These are phyloP conservation scores for Teleogryllus occipitalis DNA, from an alignment of 1,140 invertebrate genomes.

Conservation along the genomic window DNA sequence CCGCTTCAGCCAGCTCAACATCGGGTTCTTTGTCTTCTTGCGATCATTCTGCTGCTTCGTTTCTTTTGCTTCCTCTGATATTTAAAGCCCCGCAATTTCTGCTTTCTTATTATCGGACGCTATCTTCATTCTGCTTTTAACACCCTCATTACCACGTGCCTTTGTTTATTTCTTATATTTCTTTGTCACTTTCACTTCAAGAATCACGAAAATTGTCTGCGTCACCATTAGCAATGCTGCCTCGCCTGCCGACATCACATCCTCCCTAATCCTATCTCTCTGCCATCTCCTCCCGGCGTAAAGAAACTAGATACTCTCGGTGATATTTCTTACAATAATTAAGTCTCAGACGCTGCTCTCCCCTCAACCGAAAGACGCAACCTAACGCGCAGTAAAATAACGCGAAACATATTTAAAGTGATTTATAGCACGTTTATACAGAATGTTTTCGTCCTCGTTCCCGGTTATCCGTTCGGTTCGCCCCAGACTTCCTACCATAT, in stretches of 20 bases:
- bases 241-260: not conserved
- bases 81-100: too few species aligned
- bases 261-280: not conserved
- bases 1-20: too few species aligned
- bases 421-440: not conserved
- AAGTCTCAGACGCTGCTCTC: not conserved
- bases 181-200: too few species aligned
- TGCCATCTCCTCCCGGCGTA: not conserved
- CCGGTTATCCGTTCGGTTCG: not conserved
- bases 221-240: too few species aligned
- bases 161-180: too few species aligned
- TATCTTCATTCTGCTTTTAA: too few species aligned
- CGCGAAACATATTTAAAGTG: slow-evolving; percentile 4
- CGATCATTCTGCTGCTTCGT: too few species aligned
- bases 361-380: not conserved
- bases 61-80: too few species aligned
- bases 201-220: too few species aligned
- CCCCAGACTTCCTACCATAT: not conserved
- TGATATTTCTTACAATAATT: slow-evolving; percentile 6
- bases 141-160: too few species aligned
- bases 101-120: too few species aligned
- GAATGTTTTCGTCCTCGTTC: not conserved
- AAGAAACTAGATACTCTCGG: not conserved
- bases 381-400: not conserved
- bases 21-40: too few species aligned